Evolutionary conservation across 2,797 vertebrate genomes (phyloP).

Genomic region (Poeciliopsis presidionis): DNA sequence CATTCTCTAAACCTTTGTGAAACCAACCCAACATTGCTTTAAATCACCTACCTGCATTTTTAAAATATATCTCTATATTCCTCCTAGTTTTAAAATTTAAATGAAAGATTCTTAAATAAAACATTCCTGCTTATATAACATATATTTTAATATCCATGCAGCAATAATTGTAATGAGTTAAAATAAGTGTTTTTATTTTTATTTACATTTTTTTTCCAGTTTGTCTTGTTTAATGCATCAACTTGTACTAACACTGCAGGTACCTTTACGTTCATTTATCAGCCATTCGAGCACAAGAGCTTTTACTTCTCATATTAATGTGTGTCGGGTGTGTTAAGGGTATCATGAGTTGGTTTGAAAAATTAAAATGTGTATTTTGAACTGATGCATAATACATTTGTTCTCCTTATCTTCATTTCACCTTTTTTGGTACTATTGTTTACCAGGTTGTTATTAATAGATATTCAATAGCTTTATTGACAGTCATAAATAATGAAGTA

Average conservation of each 20-base stretch:
- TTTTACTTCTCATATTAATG: not conserved
- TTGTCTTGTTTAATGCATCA: not conserved
- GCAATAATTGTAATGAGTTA: not conserved
- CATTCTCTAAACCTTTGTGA: not conserved
- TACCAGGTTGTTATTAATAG: not conserved
- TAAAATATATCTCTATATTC: not conserved
- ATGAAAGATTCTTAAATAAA: not conserved
- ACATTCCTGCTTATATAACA: not conserved
- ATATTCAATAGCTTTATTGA: not conserved
- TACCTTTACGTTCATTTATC: not conserved
- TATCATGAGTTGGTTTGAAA: not conserved
- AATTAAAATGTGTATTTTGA: not conserved
- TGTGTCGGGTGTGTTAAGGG: not conserved
- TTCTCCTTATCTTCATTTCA: not conserved
- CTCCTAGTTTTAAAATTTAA: not conserved
- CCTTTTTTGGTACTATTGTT: not conserved
- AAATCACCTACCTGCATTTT: not conserved
- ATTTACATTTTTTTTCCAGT: not conserved
- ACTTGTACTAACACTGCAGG: not conserved
- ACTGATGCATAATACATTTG: not conserved
- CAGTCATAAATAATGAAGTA: not conserved
- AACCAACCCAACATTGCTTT: not conserved
- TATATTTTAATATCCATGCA: not conserved
- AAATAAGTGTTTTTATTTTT: not conserved
- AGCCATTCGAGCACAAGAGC: not conserved